Evolutionary conservation across 2,797 vertebrate species (phyloP).

Genomic region (Thalassophryne amazonica): DNA sequence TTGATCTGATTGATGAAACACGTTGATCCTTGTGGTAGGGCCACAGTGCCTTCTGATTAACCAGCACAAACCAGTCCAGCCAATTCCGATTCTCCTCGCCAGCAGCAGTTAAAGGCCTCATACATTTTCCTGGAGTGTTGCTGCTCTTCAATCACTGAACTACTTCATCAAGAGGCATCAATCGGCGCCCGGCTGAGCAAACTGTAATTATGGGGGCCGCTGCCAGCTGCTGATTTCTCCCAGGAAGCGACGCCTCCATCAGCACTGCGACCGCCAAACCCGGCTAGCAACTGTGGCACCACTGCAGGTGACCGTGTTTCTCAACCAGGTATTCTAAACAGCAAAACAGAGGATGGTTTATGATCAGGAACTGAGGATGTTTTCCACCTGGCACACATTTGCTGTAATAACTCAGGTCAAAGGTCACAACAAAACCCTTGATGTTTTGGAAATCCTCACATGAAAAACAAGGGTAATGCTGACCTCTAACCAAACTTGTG

Average conservation of each 20-base stretch:
- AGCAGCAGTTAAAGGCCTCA: conserved; percentile 54
- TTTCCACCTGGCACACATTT: too few relatives aligned
- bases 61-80: conserved; percentile 30
- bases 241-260: conserved; percentile 2
- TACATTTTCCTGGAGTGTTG: conserved; percentile 58
- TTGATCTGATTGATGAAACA: conserved; percentile 51
- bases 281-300: background rate
- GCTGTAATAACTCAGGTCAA: too few relatives aligned
- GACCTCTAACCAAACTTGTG: too few relatives aligned
- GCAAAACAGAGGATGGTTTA: too few relatives aligned
- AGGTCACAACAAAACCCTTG: too few relatives aligned
- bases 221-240: conserved; percentile 66
- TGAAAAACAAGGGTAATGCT: too few relatives aligned
- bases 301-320: too few relatives aligned
- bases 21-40: conserved; percentile 22
- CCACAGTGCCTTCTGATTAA: conserved; percentile 52
- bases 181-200: conserved; percentile 51
- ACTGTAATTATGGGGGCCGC: conserved; percentile 60
- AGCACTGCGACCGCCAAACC: conserved; percentile 18
- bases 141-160: conserved; percentile 71
- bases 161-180: conserved; percentile 74
- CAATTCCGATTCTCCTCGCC: conserved; percentile 33
- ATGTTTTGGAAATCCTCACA: too few relatives aligned
- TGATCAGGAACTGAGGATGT: too few relatives aligned
- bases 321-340: too few relatives aligned